Evolutionary conservation across 2,113 vertebrate species (phyloP).

Genomic region (Myiozetetes cayanensis): DNA sequence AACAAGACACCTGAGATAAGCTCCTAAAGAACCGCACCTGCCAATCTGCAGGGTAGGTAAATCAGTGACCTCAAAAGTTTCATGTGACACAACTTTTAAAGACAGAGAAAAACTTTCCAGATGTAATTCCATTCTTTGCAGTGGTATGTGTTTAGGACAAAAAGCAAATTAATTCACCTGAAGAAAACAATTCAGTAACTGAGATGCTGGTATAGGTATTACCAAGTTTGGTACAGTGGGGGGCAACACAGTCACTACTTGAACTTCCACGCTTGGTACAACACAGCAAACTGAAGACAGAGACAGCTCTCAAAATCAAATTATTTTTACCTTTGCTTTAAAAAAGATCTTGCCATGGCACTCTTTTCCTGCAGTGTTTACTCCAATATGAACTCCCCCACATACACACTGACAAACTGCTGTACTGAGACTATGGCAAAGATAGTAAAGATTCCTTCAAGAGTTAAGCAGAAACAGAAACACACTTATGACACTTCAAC

Average conservation of each 20-base stretch:
- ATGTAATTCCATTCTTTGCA: not conserved
- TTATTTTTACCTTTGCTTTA: not conserved
- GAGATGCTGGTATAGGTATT: not conserved
- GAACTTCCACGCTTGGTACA: not conserved
- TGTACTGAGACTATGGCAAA: not conserved
- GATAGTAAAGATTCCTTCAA: not conserved
- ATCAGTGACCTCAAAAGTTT: not conserved
- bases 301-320: not conserved
- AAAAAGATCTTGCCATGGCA: not conserved
- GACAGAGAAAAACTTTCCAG: not conserved
- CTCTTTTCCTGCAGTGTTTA: not conserved
- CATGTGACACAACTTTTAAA: not conserved
- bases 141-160: not conserved
- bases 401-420: not conserved
- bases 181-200: not conserved
- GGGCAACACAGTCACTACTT: not conserved
- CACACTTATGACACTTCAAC: not conserved
- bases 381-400: not conserved
- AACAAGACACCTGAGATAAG: not conserved
- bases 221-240: not conserved
- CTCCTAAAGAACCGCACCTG: not conserved
- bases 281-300: not conserved
- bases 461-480: not conserved
- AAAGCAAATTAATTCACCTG: not conserved
- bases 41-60: not conserved